phyloP scores from a whole-genome alignment of 1,140 invertebrate species.

The Pentalonia nigronervosa region DNA sequence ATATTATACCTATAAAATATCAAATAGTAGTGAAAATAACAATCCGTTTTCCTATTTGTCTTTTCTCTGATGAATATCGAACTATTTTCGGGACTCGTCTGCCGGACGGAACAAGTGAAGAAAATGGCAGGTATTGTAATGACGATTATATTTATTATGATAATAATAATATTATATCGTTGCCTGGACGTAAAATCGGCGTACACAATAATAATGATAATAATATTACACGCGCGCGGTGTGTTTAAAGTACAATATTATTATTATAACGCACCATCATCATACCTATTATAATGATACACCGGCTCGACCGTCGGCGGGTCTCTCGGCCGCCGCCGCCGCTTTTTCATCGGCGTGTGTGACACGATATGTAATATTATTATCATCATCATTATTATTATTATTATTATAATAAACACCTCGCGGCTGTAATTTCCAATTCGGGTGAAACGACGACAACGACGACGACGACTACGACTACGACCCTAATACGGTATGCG shows the following conservation, averaged over 20 bases:
- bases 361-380: neutral
- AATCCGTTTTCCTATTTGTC: too few relatives aligned
- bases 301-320: neutral
- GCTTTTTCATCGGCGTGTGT: neutral
- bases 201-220: neutral
- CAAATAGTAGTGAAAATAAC: too few relatives aligned
- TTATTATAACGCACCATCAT: neutral
- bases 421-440: conserved; percentile 32
- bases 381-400: neutral
- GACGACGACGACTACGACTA: neutral
- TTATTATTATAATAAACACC: conserved; percentile 35
- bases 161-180: neutral
- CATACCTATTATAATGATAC: neutral
- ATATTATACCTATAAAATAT: too few relatives aligned
- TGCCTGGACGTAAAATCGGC: neutral
- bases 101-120: too few relatives aligned
- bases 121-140: too few relatives aligned
- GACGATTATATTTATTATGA: neutral
- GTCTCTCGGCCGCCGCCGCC: too few relatives aligned
- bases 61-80: too few relatives aligned
- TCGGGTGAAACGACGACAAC: conserved; percentile 22
- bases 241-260: neutral
- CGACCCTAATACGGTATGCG: neutral
- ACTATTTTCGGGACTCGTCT: too few relatives aligned
- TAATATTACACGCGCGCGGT: neutral